Percentiles rank a stretch among this genome's conserved stretches.
phyloP scores from a whole-genome alignment of 2,797 vertebrate species.

The Karalla daura region DNA sequence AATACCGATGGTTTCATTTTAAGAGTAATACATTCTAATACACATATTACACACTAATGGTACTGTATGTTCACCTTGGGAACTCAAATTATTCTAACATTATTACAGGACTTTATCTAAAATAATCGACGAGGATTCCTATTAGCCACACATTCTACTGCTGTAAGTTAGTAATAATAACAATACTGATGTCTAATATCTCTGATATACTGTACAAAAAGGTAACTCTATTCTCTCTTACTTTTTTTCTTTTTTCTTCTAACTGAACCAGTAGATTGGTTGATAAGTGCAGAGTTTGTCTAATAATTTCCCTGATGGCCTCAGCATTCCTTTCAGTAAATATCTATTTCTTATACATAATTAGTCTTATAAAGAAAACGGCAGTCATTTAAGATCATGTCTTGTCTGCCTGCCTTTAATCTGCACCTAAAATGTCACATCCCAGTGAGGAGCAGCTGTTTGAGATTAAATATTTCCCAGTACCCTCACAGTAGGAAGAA shows the following conservation, averaged over 20 bases:
- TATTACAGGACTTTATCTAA: conserved; percentile 5
- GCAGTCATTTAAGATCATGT: conserved; percentile 18
- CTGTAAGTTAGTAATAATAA: not conserved
- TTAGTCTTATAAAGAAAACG: conserved; percentile 20
- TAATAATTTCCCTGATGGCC: not conserved
- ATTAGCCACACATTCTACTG: not conserved
- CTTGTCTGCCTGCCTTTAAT: conserved; percentile 23
- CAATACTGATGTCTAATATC: not conserved
- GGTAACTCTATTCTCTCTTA: not conserved
- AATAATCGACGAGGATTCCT: not conserved
- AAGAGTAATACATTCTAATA: not conserved
- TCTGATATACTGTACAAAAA: not conserved
- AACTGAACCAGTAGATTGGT: not conserved
- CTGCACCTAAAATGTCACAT: conserved; percentile 21
- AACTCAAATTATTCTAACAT: not conserved
- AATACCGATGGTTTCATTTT: conserved; percentile 6
- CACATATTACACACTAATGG: not conserved
- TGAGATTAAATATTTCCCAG: conserved; percentile 17
- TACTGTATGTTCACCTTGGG: not conserved
- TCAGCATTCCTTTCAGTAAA: conserved; percentile 9
- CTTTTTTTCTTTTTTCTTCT: not conserved
- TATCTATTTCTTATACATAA: conserved; percentile 24
- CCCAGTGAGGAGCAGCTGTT: conserved; percentile 17
- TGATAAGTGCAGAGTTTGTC: not conserved
- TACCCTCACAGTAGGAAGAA: conserved; percentile 10